Conservation (phyloP, 2,888 invertebrate genomes). For the Dryobota labecula region DNA sequence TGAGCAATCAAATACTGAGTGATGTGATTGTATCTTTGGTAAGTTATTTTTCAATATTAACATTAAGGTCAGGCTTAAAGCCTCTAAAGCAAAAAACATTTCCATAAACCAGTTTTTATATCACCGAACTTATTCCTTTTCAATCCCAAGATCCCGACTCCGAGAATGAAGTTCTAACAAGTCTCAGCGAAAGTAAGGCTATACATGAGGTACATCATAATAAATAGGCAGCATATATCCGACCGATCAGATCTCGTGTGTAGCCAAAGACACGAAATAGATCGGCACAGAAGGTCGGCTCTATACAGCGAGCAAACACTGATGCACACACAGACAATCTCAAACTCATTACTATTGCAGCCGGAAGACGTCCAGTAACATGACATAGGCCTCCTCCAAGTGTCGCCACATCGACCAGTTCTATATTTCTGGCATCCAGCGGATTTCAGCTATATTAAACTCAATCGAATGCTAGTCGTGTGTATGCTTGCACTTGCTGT, state of each 20-base stretch:
- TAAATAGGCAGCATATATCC: constrained; percentile 42
- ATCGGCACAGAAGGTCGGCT: background rate
- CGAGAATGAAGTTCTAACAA: constrained; percentile 25
- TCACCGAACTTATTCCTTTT: constrained; percentile 22
- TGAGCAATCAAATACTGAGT: background rate
- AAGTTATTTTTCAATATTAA: background rate
- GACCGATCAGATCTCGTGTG: constrained; percentile 67
- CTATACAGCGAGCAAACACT: background rate
- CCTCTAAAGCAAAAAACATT: constrained; percentile 22
- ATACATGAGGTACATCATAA: constrained; percentile 56
- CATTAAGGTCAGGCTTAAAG: background rate
- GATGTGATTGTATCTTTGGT: too few species aligned
- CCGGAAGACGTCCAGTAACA: too few species aligned
- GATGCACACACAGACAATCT: background rate
- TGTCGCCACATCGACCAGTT: background rate
- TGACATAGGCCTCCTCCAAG: too few species aligned
- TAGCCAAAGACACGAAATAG: constrained; percentile 49
- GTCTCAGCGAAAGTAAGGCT: constrained; percentile 33
- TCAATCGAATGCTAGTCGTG: too few species aligned
- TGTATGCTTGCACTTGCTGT: too few species aligned
- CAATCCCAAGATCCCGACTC: constrained; percentile 11
- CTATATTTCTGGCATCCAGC: background rate
- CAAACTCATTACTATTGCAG: background rate
- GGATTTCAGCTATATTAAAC: too few species aligned
- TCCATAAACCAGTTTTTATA: constrained; percentile 34